Conservation (phyloP, 2,797 vertebrate genomes). For the Manis crassicaudata region DNA sequence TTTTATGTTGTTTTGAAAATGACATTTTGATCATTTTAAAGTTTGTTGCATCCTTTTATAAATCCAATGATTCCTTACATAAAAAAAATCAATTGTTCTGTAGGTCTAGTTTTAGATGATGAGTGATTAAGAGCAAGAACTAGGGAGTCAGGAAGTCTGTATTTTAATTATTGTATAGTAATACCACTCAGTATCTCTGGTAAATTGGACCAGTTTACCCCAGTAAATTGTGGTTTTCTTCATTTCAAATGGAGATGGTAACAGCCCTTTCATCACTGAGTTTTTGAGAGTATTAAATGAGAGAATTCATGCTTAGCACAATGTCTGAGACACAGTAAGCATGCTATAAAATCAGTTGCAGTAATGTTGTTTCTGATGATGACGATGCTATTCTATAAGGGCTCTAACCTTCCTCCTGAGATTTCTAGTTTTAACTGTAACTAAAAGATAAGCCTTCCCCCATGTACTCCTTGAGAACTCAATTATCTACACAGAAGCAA, state of each 20-base stretch:
- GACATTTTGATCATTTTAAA: constrained; percentile 40
- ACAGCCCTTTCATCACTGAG: background rate
- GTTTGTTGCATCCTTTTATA: constrained; percentile 43
- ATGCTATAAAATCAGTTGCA: background rate
- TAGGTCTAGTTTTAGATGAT: background rate
- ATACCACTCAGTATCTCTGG: background rate
- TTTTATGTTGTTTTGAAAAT: constrained; percentile 47
- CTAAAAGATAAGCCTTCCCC: background rate
- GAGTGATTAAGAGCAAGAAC: background rate
- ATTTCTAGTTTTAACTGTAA: background rate
- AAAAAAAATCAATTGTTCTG: background rate
- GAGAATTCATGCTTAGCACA: background rate
- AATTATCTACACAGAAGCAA: background rate
- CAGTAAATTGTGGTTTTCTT: background rate
- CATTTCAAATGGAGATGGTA: background rate
- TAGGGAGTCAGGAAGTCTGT: background rate
- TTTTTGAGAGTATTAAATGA: background rate
- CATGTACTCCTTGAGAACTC: background rate
- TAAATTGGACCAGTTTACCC: background rate
- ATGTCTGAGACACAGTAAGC: background rate
- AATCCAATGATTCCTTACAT: constrained; percentile 25
- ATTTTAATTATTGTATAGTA: background rate
- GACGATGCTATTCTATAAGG: background rate
- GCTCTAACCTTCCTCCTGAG: background rate
- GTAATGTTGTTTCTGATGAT: background rate